Percentiles rank a stretch among this genome's conserved stretches.
These are phyloP conservation scores for Myotis brandtii DNA, from an alignment of 2,113 vertebrate species.

Conservation along the genomic window DNA sequence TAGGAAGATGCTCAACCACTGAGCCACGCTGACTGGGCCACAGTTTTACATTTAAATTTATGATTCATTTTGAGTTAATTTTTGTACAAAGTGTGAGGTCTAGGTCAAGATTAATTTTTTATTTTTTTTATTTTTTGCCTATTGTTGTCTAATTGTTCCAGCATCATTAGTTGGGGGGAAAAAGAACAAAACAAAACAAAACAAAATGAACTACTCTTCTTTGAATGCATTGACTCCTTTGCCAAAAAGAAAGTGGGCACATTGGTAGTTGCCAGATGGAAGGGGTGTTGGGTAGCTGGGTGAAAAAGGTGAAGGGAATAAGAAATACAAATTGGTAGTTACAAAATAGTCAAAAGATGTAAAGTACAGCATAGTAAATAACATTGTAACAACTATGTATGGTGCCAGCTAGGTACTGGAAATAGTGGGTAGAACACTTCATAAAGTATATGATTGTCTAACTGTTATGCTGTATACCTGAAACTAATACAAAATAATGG, in stretches of 20 bases:
- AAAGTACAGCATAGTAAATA: background rate
- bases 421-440: background rate
- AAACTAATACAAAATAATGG: background rate
- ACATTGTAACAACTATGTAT: background rate
- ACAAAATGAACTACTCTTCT: background rate
- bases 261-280: background rate
- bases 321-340: background rate
- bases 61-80: constrained; percentile 6
- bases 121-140: background rate
- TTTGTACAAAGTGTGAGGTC: background rate
- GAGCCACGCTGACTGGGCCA: too few relatives aligned
- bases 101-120: background rate
- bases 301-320: background rate
- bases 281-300: background rate
- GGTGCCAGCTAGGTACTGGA: background rate
- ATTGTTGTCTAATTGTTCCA: background rate
- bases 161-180: background rate
- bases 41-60: background rate
- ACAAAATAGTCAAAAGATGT: background rate
- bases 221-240: background rate
- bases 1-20: too few relatives aligned
- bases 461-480: background rate
- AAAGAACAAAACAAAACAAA: background rate
- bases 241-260: background rate
- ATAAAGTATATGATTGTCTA: background rate